Evolutionary conservation across 2,113 vertebrate genomes (phyloP).

Genomic region (crab-eating macaque (Macaca fascicularis)): T2T-MFA8v1.1 NC_088392.1:57355001-57355500

Average conservation of each 20-base stretch:
- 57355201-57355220: conserved; percentile 75
- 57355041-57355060: conserved; percentile 74
- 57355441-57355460: background rate
- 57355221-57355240: conserved; percentile 75
- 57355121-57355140: conserved; percentile 77
- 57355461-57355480: background rate
- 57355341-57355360: conserved; percentile 54
- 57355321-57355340: conserved; percentile 2
- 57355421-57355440: conserved; percentile 11
- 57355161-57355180: conserved; percentile 77
- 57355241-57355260: conserved; percentile 40
- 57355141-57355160: conserved; percentile 78
- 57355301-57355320: background rate
- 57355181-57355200: conserved; percentile 74
- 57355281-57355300: conserved; percentile 17
- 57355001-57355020: conserved; percentile 63
- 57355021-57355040: conserved; percentile 67
- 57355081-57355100: conserved; percentile 78
- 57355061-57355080: conserved; percentile 74
- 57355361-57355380: background rate
- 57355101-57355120: conserved; percentile 76
- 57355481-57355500: conserved; percentile 74
- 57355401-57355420: conserved; percentile 1
- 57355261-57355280: conserved; percentile 50
- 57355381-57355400: conserved; percentile 36